Base-by-base conservation (phyloP, 2,888 invertebrate genomes). In the Ennomos erosarius region DNA sequence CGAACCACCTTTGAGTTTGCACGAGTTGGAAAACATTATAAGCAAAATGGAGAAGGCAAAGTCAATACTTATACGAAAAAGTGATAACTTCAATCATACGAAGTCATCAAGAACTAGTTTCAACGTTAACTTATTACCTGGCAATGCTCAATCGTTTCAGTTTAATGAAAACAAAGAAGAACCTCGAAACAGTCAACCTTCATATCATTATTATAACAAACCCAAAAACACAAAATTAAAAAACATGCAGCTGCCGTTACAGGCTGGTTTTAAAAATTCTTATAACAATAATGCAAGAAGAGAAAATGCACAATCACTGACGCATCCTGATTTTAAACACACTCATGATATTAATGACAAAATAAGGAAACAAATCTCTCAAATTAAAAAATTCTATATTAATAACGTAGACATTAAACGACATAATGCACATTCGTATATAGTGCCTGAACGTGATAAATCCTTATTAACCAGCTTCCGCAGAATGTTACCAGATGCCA, bases 1-100 rank as follows among this genome's bases (percentile, higher is more conserved):
- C 9, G 58, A 52, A 38, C 71, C 74, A 4, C 62, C 80, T 1
- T 67, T 89, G 48, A 80, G 72, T 61, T 79, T 90, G 61, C 76
- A 70, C 43, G 86, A 92, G 65, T 69, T 90, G 59, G 91, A 90
- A 74, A 88, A 87, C 70, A 77, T 89, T 45, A 76, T 90, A 45
- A 86, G 70, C 38, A 70, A 75, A 34, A 79, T 87, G 64, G 67
- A 81, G 62, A 76, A 68, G 55, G 62, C 59, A 38, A 64, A 64
- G 53, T 60, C 55, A 10, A 62, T 70, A 47, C 55, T 60, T 8
- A 68, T 59, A 38, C 44, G 63, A 6, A 69, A 60, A 37, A 58
- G 50, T 51, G 33, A 10, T 6, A 35, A 11, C 6, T 13, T 4
- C 8, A 9, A 46, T 33, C 42, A 44, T 8, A 59, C 64, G 40